Percentiles rank a stretch among this genome's conserved stretches.
phyloP scores from a whole-genome alignment of 2,113 vertebrate species.

The Nymphicus hollandicus region DNA sequence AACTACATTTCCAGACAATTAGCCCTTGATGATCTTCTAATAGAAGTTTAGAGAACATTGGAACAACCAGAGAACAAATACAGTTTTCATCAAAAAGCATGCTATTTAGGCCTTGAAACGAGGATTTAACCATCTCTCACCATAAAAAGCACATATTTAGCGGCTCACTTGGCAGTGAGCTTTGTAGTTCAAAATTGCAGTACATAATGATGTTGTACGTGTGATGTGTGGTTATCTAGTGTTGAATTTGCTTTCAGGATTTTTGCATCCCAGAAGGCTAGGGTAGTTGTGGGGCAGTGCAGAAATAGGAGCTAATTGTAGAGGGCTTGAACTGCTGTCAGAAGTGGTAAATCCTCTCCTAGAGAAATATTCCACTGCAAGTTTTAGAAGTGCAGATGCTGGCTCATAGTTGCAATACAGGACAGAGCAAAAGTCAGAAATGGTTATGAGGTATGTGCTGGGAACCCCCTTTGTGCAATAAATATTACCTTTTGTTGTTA shows the following conservation, averaged over 20 bases:
- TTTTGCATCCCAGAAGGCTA: rapidly evolving
- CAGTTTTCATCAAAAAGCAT: background rate
- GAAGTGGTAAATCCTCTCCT: background rate
- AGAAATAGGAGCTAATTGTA: background rate
- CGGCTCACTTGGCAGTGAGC: background rate
- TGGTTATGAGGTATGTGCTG: background rate
- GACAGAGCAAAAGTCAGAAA: background rate
- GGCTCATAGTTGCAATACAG: rapidly evolving
- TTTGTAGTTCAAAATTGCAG: background rate
- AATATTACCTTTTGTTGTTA: background rate
- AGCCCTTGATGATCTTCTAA: slow-evolving; percentile 18
- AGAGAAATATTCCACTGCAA: background rate
- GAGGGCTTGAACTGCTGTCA: background rate
- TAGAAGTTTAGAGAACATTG: background rate
- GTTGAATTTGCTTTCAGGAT: background rate
- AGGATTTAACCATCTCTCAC: background rate
- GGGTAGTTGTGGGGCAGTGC: background rate
- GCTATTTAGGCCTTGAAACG: background rate
- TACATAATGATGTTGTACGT: rapidly evolving
- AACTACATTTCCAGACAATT: slow-evolving; percentile 38
- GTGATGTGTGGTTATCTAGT: background rate
- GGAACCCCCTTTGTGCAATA: background rate
- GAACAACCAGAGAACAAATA: background rate
- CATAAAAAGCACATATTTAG: background rate
- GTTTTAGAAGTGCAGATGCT: background rate